These are phyloP conservation scores for Strigamia crassipes DNA, from an alignment of 2,888 invertebrate genomes.

Conservation along the genomic window DNA sequence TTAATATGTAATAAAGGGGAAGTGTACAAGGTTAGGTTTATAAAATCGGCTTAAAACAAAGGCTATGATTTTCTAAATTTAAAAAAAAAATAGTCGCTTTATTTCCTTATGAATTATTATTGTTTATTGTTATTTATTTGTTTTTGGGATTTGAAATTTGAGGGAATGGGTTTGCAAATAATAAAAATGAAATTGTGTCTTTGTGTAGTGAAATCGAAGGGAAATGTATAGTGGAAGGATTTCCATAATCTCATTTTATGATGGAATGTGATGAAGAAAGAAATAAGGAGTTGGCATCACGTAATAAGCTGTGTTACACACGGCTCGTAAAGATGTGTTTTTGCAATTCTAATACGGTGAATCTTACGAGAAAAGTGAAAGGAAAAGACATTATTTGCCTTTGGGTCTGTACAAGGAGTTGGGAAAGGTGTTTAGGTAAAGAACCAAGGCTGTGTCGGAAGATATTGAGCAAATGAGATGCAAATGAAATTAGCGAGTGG, in stretches of 20 bases:
- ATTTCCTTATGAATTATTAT: not conserved
- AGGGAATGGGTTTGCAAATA: not conserved
- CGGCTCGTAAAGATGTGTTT: slow-evolving; percentile 34
- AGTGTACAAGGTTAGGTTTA: not conserved
- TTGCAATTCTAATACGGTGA: slow-evolving; percentile 27
- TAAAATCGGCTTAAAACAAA: not conserved
- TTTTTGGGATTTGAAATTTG: not conserved
- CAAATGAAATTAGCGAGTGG: slow-evolving; percentile 25
- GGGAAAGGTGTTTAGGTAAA: not conserved
- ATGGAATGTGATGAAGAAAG: slow-evolving; percentile 28
- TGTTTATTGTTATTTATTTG: not conserved
- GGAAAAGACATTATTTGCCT: slow-evolving; percentile 5
- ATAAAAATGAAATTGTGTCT: slow-evolving; percentile 27
- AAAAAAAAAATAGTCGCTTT: not conserved
- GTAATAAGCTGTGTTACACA: slow-evolving; percentile 35
- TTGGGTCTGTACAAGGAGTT: not conserved
- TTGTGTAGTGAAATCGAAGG: not conserved
- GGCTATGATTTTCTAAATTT: not conserved
- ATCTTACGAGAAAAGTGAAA: slow-evolving; percentile 34
- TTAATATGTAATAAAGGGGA: not conserved
- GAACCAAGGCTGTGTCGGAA: not conserved
- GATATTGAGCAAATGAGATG: slow-evolving; percentile 20
- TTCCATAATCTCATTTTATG: slow-evolving; percentile 40
- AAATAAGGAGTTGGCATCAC: slow-evolving; percentile 15
- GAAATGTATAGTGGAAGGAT: slow-evolving; percentile 21